Evolutionary conservation across 2,797 vertebrate genomes (phyloP).

Genomic region (Mallotus villosus): DNA sequence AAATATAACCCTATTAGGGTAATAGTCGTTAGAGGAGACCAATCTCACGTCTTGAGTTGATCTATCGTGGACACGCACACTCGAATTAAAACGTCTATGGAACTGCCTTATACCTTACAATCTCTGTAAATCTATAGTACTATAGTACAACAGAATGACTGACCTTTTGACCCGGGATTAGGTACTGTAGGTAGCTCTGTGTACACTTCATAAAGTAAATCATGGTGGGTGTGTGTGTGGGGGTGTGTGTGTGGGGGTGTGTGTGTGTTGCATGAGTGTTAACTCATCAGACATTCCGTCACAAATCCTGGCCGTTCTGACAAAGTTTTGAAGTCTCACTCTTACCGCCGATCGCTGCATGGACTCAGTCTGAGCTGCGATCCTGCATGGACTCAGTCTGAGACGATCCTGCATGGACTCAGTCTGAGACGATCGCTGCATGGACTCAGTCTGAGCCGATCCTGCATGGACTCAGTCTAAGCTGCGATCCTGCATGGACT

Average conservation of each 20-base stretch:
- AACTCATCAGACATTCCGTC: not conserved
- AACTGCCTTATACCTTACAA: too few species aligned
- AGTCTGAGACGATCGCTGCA: constrained; percentile 59
- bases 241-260: constrained; percentile 16
- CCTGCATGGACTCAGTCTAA: constrained; percentile 60
- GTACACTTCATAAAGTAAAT: not conserved
- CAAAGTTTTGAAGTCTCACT: not conserved
- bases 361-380: too few species aligned
- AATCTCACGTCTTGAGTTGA: too few species aligned
- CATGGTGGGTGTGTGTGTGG: not conserved
- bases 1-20: too few species aligned
- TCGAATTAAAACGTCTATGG: too few species aligned
- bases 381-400: constrained; percentile 59
- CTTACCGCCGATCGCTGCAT: constrained; percentile 34
- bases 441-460: constrained; percentile 57
- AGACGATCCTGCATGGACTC: constrained; percentile 61
- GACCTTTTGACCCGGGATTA: too few species aligned
- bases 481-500: constrained; percentile 60
- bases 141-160: too few species aligned
- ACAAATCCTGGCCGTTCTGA: constrained; percentile 3
- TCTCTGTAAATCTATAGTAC: too few species aligned
- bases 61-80: not conserved
- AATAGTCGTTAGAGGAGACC: too few species aligned
- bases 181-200: too few species aligned
- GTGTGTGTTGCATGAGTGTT: not conserved